Base-by-base conservation (phyloP, 1,140 invertebrate genomes). In the Globodera rostochiensis region DNA sequence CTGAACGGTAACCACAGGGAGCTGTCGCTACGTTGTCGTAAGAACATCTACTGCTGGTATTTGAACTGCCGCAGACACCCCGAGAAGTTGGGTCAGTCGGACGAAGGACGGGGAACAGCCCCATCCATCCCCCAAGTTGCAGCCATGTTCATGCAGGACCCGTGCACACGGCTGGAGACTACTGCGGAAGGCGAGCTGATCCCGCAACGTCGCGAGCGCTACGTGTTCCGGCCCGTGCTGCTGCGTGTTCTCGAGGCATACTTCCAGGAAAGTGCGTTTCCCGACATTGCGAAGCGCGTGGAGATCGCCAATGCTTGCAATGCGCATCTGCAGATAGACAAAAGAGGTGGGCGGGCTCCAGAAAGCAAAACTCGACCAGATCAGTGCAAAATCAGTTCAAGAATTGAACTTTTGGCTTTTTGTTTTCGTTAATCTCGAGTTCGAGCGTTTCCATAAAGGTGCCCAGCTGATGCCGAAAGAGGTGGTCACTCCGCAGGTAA, bases 41-140 rank as follows among this genome's bases (percentile, higher is more conserved):
- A 86, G 67, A 89, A 89, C 81, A 89, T 89, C 74, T 89, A 89
- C 79, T 85, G 82, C 36, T 89, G 88, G 88, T 89, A 90, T 67
- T 74, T 89, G 60, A 89, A 89, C 77, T 88, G 87, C 78, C 79
- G 88, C 25, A 70, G 84, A 25, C 87, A 89, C 77, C 88, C 88
- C 3, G 81, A 84, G 25, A 88, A 88, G 74, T 74, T 88, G 25
- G 67, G 81, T 76, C 50, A 79, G 84, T 79, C 49, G n/a, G 25
- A 13, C 7, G 21, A 15, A 3, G 53, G 53, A 15, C 1, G 1
- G 13, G 11, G 57, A 13, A 64, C 13, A 13, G 15, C 57, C 13
- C 13, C 57, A 64, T 6, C 19, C 13, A 64, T 19, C 45, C 36
- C 47, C 47, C 36, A 9, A 19, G 3, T 69, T 83, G 0, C 77